Evolutionary conservation across 2,113 vertebrate genomes (phyloP).

Genomic region (Pelobates fuscus): DNA sequence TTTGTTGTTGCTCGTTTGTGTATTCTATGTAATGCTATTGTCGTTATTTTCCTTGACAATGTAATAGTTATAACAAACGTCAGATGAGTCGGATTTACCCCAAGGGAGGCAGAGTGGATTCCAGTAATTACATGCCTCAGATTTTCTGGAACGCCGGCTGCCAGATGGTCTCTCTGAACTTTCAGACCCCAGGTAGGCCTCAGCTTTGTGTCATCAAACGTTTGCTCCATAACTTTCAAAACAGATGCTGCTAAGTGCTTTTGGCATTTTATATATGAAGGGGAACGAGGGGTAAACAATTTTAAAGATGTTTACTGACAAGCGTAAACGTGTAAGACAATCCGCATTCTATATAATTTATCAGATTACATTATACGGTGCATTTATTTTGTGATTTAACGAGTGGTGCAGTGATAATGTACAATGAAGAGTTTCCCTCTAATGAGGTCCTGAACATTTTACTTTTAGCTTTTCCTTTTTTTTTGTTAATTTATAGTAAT

Average conservation of each 20-base stretch:
- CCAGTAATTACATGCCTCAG: constrained; percentile 99
- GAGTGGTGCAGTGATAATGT: neutral
- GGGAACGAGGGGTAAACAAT: constrained; percentile 64
- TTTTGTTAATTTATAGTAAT: too few relatives aligned
- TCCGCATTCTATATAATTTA: constrained; percentile 25
- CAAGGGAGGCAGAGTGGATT: constrained; percentile 98
- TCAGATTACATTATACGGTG: neutral
- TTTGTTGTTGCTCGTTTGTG: neutral
- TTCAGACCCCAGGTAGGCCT: constrained; percentile 96
- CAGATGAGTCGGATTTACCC: constrained; percentile 99
- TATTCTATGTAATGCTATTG: constrained; percentile 25
- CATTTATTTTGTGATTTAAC: constrained; percentile 23
- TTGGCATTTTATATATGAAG: constrained; percentile 60
- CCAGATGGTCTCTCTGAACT: constrained; percentile 99
- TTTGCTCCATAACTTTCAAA: constrained; percentile 47
- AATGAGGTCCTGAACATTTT: too few relatives aligned
- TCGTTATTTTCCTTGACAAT: constrained; percentile 77
- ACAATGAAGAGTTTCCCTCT: neutral
- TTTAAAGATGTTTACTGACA: constrained; percentile 48
- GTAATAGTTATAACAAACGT: constrained; percentile 94
- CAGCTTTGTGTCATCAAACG: constrained; percentile 55
- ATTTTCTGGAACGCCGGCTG: constrained; percentile 99
- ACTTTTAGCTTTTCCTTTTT: too few relatives aligned
- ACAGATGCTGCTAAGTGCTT: constrained; percentile 62
- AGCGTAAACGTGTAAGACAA: constrained; percentile 54